Evolutionary conservation across 2,888 invertebrate species (phyloP).

Genomic region (Stenurella melanura): DNA sequence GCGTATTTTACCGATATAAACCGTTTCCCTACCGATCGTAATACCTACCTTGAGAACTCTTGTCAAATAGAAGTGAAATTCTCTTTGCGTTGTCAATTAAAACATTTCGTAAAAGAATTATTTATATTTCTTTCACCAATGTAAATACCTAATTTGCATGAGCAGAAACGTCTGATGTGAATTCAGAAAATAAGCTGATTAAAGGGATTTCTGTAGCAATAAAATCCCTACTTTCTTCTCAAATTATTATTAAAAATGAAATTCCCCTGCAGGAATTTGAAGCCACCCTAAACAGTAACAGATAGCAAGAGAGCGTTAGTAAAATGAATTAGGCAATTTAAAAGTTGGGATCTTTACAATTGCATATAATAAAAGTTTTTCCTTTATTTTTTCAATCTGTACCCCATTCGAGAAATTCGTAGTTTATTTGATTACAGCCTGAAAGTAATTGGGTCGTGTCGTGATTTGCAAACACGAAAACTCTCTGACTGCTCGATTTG

Average conservation of each 20-base stretch:
- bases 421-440: constrained; percentile 40
- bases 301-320: constrained; percentile 14
- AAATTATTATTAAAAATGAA: background rate
- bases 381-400: background rate
- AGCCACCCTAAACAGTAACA: background rate
- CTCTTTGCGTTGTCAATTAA: too few relatives aligned
- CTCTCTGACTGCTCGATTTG: background rate
- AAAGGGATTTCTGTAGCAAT: background rate
- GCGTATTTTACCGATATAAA: too few relatives aligned
- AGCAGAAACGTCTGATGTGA: background rate
- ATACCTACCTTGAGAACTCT: too few relatives aligned
- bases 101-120: too few relatives aligned
- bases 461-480: constrained; percentile 25
- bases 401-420: background rate
- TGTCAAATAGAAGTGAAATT: too few relatives aligned
- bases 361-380: constrained; percentile 17
- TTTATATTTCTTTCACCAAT: too few relatives aligned
- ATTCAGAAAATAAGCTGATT: background rate
- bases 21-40: too few relatives aligned
- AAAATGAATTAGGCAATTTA: constrained; percentile 18
- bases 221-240: background rate
- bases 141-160: too few relatives aligned
- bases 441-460: constrained; percentile 32
- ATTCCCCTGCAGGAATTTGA: constrained; percentile 1
- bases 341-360: constrained; percentile 15